Evolutionary conservation across 2,888 invertebrate genomes (phyloP), one percentile per base, ranked within the genome.

Genomic region (Nomada ferruginata): DNA sequence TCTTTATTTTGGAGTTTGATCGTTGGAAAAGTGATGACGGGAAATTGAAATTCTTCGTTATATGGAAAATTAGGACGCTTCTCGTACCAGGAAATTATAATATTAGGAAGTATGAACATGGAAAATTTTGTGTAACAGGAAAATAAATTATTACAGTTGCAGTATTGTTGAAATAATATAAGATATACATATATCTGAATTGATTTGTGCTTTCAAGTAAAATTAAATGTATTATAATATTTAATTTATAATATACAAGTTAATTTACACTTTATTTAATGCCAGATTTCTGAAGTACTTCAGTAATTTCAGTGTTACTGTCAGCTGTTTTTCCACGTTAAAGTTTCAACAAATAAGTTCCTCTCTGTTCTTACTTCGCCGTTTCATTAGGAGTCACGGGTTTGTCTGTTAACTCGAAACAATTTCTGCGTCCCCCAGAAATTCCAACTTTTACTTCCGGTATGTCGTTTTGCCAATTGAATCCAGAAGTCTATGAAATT

Each of bases 301-400:
- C 20, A 9, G 13, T 50, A 36, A 42, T 10, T 26, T 23, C 7
- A 15, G 4, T 10, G 7, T 26, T 26, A 26, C 26, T 26, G 26
- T 29, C 29, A 29, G 0, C 18, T 59, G 50, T 23, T 59, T 42
- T 11, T 42, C 9, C 0, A 36, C 15, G 26, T 71, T 71, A 23
- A 76, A 63, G 57, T 57, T 71, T 11, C 29, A 65, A 18, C 20
- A 59, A 44, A 26, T 59, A 52, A 52, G 13, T 52, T 64, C 1
- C 13, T 36, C 23, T 10, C 29, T 26, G 13, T 60, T 52, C 52
- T 60, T 23, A 71, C n/a, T 64, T 4, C 9, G 42, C 50, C 26
- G 13, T 59, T 42, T 64, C 20, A 64, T 64, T 64, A 64, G 36
- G 47, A 63, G 55, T 13, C 23, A 7, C 44, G 11, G n/a, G 18